Percentiles rank a stretch among this genome's conserved stretches.
phyloP scores from a whole-genome alignment of 2,797 vertebrate genomes.

The Myotis planiceps region DNA sequence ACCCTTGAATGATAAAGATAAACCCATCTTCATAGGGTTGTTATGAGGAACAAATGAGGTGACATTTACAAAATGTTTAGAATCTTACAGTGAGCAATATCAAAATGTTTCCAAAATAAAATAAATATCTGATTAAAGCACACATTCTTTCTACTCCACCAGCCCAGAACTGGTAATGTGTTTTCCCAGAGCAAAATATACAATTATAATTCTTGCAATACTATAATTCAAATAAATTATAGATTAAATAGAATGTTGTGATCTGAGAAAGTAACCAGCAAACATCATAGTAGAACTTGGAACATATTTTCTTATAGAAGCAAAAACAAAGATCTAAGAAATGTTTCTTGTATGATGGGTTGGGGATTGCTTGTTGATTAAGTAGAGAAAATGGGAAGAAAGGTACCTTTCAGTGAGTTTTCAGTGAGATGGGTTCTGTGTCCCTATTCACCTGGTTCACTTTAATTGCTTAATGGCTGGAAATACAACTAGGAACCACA shows the following conservation, averaged over 20 bases:
- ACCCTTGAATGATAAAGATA: neutral
- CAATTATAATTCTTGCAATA: too few species aligned
- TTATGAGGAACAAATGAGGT: neutral
- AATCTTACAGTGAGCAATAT: neutral
- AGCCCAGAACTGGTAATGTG: neutral
- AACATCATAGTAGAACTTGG: neutral
- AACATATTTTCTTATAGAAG: neutral
- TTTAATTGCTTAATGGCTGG: neutral
- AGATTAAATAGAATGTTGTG: neutral
- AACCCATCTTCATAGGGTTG: neutral
- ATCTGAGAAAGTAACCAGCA: neutral
- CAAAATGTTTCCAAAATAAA: neutral
- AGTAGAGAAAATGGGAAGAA: neutral
- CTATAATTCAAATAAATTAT: too few species aligned
- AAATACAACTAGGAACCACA: neutral
- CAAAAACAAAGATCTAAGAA: neutral
- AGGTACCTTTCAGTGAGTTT: neutral
- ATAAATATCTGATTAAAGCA: neutral
- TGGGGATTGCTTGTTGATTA: neutral
- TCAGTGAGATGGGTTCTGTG: neutral
- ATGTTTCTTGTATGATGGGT: neutral
- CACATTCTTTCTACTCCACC: neutral
- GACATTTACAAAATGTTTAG: neutral
- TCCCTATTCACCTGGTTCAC: neutral
- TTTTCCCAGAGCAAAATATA: conserved; percentile 18